phyloP scores from a whole-genome alignment of 2,113 vertebrate species.

The Microtus richardsoni region DNA sequence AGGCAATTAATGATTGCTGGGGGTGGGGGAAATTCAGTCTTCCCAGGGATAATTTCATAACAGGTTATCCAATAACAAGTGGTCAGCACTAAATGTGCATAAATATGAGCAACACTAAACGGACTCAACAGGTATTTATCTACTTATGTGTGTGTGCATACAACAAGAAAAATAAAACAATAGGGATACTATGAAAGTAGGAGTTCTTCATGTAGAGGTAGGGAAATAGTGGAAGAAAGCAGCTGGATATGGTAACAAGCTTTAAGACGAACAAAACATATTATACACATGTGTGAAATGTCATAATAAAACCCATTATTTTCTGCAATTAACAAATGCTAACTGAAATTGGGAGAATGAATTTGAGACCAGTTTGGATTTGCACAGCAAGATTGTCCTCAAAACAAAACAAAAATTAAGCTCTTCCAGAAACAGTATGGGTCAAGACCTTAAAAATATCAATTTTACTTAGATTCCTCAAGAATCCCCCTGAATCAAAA shows the following conservation, averaged over 20 bases:
- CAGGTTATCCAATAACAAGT: background rate
- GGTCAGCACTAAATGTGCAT: background rate
- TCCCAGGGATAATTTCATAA: background rate
- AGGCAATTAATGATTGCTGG: background rate
- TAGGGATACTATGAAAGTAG: background rate
- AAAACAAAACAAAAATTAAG: conserved; percentile 9
- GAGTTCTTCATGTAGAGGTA: background rate
- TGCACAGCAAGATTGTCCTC: background rate
- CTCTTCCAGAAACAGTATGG: conserved; percentile 22
- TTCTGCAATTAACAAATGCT: background rate
- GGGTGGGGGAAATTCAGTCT: background rate
- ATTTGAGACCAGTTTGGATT: background rate
- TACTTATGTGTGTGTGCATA: background rate
- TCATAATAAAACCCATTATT: background rate
- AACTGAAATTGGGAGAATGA: background rate
- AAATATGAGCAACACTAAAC: background rate
- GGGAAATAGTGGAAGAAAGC: background rate
- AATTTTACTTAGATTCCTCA: conserved; percentile 25
- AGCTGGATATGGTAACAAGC: background rate
- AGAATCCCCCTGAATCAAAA: conserved; percentile 8
- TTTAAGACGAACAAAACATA: background rate
- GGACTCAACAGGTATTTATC: background rate
- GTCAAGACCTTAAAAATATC: conserved; percentile 1
- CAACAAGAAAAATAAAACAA: background rate
- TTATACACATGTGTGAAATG: background rate